Conservation (phyloP, 2,113 vertebrate species). For the Anolis sagrei region DNA sequence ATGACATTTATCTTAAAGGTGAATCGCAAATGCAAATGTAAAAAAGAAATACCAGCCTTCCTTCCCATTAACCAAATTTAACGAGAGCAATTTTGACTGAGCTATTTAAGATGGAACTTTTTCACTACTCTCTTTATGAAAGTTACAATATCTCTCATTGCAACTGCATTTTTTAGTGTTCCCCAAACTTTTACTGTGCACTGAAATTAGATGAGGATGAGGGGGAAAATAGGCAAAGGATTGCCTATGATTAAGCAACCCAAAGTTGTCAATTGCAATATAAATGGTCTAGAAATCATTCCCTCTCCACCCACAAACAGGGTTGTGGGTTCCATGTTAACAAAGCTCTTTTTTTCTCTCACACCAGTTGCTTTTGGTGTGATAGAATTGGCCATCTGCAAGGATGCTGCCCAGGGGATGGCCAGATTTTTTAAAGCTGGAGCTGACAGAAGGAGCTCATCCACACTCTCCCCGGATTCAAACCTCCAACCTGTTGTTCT, state of each 20-base stretch:
- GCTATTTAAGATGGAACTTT: slow-evolving; percentile 31
- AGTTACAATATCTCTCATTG: background rate
- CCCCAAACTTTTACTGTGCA: background rate
- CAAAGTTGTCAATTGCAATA: background rate
- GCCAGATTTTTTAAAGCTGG: too few species aligned
- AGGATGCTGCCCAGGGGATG: too few species aligned
- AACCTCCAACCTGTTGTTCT: too few species aligned
- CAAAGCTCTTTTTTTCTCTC: too few species aligned
- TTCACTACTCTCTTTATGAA: background rate
- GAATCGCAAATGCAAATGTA: slow-evolving; percentile 29
- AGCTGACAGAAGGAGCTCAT: too few species aligned
- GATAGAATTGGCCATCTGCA: too few species aligned
- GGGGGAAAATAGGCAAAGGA: background rate
- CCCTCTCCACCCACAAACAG: too few species aligned
- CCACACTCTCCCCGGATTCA: too few species aligned
- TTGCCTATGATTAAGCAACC: background rate
- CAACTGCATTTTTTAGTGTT: background rate
- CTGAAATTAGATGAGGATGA: background rate
- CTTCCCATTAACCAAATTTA: slow-evolving; percentile 28
- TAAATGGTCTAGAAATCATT: background rate
- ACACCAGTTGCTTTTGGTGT: too few species aligned
- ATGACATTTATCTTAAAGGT: slow-evolving; percentile 42
- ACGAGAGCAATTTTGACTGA: slow-evolving; percentile 26
- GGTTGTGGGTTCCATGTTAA: too few species aligned
- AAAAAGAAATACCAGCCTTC: slow-evolving; percentile 32